Evolutionary conservation across 2,113 vertebrate genomes (phyloP).

Genomic region (Coreoperca whiteheadi): DNA sequence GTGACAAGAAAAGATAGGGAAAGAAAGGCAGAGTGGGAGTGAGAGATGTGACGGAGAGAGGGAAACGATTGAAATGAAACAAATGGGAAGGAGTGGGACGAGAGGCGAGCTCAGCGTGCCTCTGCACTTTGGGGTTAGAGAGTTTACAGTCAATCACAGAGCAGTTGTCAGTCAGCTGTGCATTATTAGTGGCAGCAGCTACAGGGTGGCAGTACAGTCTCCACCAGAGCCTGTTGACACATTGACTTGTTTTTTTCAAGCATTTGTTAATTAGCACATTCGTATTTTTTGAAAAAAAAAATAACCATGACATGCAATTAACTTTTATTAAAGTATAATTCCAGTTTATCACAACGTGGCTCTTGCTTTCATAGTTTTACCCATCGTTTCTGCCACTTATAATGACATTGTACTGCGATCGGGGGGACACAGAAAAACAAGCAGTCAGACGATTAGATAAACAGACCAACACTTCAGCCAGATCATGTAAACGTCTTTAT

Average conservation of each 20-base stretch:
- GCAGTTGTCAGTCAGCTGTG: constrained; percentile 48
- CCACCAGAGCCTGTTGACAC: background rate
- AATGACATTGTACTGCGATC: background rate
- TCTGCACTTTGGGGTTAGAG: constrained; percentile 40
- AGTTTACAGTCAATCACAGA: constrained; percentile 55
- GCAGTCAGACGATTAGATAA: too few species aligned
- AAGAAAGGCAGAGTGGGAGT: constrained; percentile 61
- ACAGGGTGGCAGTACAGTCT: background rate
- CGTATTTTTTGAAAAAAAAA: background rate
- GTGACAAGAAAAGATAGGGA: constrained; percentile 49
- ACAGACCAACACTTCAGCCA: too few species aligned
- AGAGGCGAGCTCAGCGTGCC: constrained; percentile 39
- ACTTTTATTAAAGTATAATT: background rate
- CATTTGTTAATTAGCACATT: background rate
- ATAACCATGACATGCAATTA: background rate
- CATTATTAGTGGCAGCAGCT: constrained; percentile 16
- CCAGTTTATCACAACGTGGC: background rate
- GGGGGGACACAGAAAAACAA: background rate
- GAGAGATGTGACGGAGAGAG: constrained; percentile 50
- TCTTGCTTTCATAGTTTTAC: background rate
- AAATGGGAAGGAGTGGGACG: constrained; percentile 61
- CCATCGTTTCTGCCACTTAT: background rate
- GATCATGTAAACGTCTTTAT: background rate
- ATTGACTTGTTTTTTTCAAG: constrained; percentile 12
- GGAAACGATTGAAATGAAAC: constrained; percentile 60